A percentile compares a stretch with the other conserved stretches of the same genome.
phyloP scores from a whole-genome alignment of 2,113 vertebrate genomes.

The Hippocampus zosterae region DNA sequence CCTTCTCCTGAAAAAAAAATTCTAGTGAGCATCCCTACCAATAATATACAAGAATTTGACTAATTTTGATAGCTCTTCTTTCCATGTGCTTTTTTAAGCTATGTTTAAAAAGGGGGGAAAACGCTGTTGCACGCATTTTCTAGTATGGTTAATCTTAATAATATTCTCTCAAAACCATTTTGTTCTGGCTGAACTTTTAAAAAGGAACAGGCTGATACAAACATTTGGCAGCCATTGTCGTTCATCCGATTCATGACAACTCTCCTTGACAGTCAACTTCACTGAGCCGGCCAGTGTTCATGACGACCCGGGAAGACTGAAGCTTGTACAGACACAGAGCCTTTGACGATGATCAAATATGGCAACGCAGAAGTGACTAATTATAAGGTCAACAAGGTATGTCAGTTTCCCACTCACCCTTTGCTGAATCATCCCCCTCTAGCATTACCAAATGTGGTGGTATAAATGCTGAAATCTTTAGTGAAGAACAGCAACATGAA shows the following conservation, averaged over 20 bases:
- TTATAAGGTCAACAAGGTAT: conserved; percentile 70
- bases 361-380: conserved; percentile 66
- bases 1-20: background rate
- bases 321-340: conserved; percentile 43
- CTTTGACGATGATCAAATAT: conserved; percentile 56
- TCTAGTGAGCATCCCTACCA: background rate
- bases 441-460: conserved; percentile 49
- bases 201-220: conserved; percentile 45
- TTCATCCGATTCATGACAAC: conserved; percentile 60
- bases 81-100: background rate
- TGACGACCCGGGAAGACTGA: conserved; percentile 53
- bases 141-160: background rate
- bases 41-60: background rate
- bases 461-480: conserved; percentile 50
- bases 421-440: conserved; percentile 57
- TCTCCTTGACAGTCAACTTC: conserved; percentile 65
- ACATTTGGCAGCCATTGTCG: conserved; percentile 60
- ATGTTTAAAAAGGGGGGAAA: background rate
- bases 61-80: background rate
- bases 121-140: background rate
- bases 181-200: conserved; percentile 49
- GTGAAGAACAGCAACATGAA: conserved; percentile 24
- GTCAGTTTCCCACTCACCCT: conserved; percentile 52
- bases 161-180: conserved; percentile 36
- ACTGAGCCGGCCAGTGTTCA: conserved; percentile 55